Evolutionary conservation across 2,888 invertebrate genomes (phyloP), one percentile per base, ranked within the genome.

Genomic region (Acronicta alni): DNA sequence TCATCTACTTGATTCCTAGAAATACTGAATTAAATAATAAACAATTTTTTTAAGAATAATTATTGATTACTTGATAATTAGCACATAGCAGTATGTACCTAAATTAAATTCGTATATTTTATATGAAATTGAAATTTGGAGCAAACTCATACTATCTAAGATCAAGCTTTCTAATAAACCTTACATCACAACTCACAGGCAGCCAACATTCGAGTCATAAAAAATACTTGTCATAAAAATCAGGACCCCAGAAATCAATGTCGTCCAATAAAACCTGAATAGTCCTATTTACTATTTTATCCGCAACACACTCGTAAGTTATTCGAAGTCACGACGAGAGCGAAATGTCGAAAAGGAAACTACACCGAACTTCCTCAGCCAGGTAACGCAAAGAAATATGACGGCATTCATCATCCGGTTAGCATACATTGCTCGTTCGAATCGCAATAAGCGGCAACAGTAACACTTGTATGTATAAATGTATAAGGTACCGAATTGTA

Each of bases 351-450:
- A 55, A 63, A 67, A 55, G 54, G 55, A 62, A 58, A 63, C 63
- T 67, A 56, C 48, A 46, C 23, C 18, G 35, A 45, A 46, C 64
- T 73, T 77, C 70, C 60, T 73, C 63, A 68, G 38, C 39, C 55
- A 55, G 62, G 74, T 73, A 65, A 60, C 51, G 35, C 45, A 20
- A 68, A 63, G 58, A 77, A 63, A 69, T 69, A 73, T 65, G 52
- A 42, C 60, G 56, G 66, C 70, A 77, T 74, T 73, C 64, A 69
- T 73, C 75, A 74, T 66, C 17, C 38, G 44, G 65, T 64, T 59
- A 59, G 52, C 56, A 63, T 68, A 73, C 69, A 65, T 66, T 66
- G 74, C 62, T 58, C 44, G 62, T 58, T 73, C 57, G 30, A 44
- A 49, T 57, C 51, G 57, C 53, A 57, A 62, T 57, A 64, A 76